Percentiles rank a stretch among this genome's conserved stretches.
phyloP scores from a whole-genome alignment of 2,888 invertebrate genomes.

The Leptopilina myrica region DNA sequence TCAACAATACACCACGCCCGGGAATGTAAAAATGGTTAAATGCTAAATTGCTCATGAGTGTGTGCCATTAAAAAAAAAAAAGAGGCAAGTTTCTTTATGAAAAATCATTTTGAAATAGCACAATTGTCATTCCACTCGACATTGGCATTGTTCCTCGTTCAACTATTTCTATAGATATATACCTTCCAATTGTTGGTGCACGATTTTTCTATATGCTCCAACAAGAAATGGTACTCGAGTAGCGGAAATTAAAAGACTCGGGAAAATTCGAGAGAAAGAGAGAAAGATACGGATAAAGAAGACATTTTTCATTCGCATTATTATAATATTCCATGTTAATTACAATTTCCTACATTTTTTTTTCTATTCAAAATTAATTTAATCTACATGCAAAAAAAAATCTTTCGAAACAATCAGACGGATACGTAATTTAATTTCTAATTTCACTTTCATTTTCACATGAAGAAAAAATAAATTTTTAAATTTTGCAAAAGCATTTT shows the following conservation, averaged over 20 bases:
- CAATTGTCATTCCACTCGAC: conserved; percentile 28
- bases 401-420: too few species aligned
- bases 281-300: neutral
- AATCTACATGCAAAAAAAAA: too few species aligned
- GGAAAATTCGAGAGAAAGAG: neutral
- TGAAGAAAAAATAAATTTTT: too few species aligned
- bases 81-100: conserved; percentile 25
- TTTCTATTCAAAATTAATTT: too few species aligned
- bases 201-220: conserved; percentile 12
- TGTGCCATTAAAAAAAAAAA: conserved; percentile 5
- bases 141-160: neutral
- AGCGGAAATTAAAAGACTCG: conserved; percentile 13
- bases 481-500: too few species aligned
- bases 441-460: too few species aligned
- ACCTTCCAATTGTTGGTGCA: conserved; percentile 4
- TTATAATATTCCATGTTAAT: too few species aligned
- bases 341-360: too few species aligned
- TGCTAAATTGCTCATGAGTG: conserved; percentile 24
- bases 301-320: too few species aligned
- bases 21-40: neutral
- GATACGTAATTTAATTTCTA: too few species aligned
- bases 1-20: neutral
- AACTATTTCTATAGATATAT: neutral
- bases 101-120: conserved; percentile 22
- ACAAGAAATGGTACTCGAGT: conserved; percentile 19